Evolutionary conservation across 2,888 invertebrate genomes (phyloP), one percentile per base, ranked within the genome.

Genomic region (Philereme vetulata): DNA sequence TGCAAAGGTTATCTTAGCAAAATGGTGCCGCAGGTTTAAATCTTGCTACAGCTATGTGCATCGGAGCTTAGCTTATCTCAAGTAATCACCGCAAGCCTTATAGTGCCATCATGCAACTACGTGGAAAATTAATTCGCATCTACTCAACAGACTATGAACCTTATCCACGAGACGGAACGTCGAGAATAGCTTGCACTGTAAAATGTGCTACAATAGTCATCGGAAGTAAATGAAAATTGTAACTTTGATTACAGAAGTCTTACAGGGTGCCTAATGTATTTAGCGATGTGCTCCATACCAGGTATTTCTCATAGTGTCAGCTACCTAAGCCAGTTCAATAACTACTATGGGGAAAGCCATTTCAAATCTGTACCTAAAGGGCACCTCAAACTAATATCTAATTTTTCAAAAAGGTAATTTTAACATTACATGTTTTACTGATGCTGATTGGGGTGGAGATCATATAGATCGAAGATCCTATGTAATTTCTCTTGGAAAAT

Each of bases 281-380:
- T 71, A 32, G 61, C 68, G 5, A 66, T 71, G 4, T 55, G 54
- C 9, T 59, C 68, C 0, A 60, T 71, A 45, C 70, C 71, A 4
- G 72, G 72, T 34, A 74, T 72, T 6, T 36, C 63, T n/a, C 52
- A 66, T 56, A 48, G 58, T 4, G 70, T 70, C 0, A 68, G 64
- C 45, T 55, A n/a, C 4, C 52, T 71, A 0, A 68, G 67, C 10
- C 71, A 71, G 33, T 72, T 72, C 47, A 71, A 72, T 49, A 51
- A 63, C 4, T 62, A 53, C 48, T 51, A 52, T 56, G n/a, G 8
- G 5, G 21, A 62, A 10, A 33, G 1, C 0, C 71, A 71, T 44
- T 72, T 70, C 64, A 68, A 67, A 40, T 62, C 65, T 5, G 4
- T 73, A 71, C 60, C 36, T 72, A 32, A 69, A 72, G 51, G 67